Conservation (phyloP, 2,797 vertebrate species). For the Propithecus deckenii region DNA sequence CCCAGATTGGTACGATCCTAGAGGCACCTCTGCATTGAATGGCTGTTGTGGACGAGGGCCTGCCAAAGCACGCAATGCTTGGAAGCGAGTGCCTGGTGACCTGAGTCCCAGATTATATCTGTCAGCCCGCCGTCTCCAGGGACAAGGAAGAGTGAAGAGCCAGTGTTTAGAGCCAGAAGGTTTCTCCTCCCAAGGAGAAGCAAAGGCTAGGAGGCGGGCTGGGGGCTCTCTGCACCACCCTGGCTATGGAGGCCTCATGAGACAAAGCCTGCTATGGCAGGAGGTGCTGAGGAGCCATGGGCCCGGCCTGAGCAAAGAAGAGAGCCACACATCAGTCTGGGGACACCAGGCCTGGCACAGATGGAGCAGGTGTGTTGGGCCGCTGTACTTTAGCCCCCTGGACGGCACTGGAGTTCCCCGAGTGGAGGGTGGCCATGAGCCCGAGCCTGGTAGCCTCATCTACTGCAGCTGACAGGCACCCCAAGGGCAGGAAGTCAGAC, state of each 20-base stretch:
- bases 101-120: not conserved
- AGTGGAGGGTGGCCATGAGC: not conserved
- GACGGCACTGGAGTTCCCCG: not conserved
- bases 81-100: not conserved
- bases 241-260: not conserved
- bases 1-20: not conserved
- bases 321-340: not conserved
- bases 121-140: not conserved
- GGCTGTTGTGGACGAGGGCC: not conserved
- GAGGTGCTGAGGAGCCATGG: not conserved
- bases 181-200: not conserved
- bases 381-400: not conserved
- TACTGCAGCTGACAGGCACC: not conserved
- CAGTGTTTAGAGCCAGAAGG: not conserved
- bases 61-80: not conserved
- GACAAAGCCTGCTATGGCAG: not conserved
- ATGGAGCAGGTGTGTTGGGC: rapidly evolving
- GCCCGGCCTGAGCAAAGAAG: not conserved
- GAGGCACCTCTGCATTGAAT: not conserved
- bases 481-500: not conserved
- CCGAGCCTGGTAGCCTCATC: not conserved
- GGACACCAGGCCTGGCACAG: not conserved
- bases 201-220: not conserved
- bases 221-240: not conserved
- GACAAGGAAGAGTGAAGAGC: not conserved